A percentile compares a stretch with the other conserved stretches of the same genome.
These are phyloP conservation scores for Prosapia bicincta DNA, from an alignment of 2,888 invertebrate species.

Conservation along the genomic window DNA sequence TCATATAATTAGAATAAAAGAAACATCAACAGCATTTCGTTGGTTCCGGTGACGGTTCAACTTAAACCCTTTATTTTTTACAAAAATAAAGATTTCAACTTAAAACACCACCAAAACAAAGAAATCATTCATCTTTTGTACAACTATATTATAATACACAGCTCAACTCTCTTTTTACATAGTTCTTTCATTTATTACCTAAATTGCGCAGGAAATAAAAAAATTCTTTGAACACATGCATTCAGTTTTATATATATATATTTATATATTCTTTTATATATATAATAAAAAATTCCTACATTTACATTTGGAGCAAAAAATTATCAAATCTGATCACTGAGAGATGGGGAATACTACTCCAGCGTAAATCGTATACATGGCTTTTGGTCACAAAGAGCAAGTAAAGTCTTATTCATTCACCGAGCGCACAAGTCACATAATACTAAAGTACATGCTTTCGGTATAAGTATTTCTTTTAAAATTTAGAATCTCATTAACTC, in stretches of 20 bases:
- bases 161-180: background rate
- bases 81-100: background rate
- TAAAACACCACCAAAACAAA: background rate
- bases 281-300: slow-evolving; percentile 28
- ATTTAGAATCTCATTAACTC: too few species aligned
- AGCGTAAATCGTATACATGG: slow-evolving; percentile 38
- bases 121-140: background rate
- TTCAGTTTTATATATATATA: slow-evolving; percentile 12
- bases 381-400: slow-evolving; percentile 39
- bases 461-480: too few species aligned
- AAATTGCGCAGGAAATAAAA: slow-evolving; percentile 16
- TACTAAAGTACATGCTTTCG: background rate
- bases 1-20: slow-evolving; percentile 40
- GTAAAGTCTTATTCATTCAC: slow-evolving; percentile 35
- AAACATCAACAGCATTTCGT: slow-evolving; percentile 39
- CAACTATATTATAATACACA: background rate
- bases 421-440: background rate
- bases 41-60: slow-evolving; percentile 27
- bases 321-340: slow-evolving; percentile 33
- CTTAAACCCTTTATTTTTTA: background rate
- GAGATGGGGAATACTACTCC: slow-evolving; percentile 11
- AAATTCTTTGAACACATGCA: slow-evolving; percentile 29
- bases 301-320: slow-evolving; percentile 30
- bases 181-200: slow-evolving; percentile 2
- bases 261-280: slow-evolving; percentile 5